Base-by-base conservation (phyloP, 2,113 vertebrate species). In the Lagopus leucura region DNA sequence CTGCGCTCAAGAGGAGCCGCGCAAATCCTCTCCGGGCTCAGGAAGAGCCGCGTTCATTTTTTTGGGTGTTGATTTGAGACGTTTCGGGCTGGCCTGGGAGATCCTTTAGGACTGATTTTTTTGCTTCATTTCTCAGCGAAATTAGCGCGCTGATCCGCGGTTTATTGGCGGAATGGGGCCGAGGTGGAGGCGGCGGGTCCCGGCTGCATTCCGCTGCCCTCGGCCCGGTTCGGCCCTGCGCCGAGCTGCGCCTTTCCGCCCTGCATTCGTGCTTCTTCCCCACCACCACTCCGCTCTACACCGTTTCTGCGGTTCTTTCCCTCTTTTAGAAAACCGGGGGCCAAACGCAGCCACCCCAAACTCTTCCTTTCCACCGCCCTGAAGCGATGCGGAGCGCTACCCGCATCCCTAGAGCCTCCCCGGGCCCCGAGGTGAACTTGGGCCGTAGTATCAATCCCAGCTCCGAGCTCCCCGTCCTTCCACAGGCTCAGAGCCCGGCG, bases 391-490 rank as follows among this genome's bases (percentile, higher is more conserved):
- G 32, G 57, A 7, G 20, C 42, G 22, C 40, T 34, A 4, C 50
- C n/a, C 10, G 17, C 2, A 24, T 3, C 43, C 48, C 21, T 0
- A 12, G 4, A 30, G 42, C n/a, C 1, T 11, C 4, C 4, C 2
- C 34, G 6, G 9, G 1, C 10, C 42, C 43, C 45, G 66, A 60
- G 65, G 28, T 48, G 57, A 71, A 65, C 22, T 11, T 1, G 70
- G 66, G 78, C 74, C 18, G 18, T 66, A 32, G 48, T 43, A 36
- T 5, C 15, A 52, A 95, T 52, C 28, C n/a, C 54, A 60, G 32
- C 1, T 4, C 58, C 3, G n/a, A 34, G 14, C 72, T 48, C 61
- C 36, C 38, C 43, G 6, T 45, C 58, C 43, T 8, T 47, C 11
- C 27, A 15, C 19, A 80, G 84, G 89, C 87, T 77, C 83, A 83